Conservation (phyloP, 2,797 vertebrate genomes). For the Choloepus didactylus region DNA sequence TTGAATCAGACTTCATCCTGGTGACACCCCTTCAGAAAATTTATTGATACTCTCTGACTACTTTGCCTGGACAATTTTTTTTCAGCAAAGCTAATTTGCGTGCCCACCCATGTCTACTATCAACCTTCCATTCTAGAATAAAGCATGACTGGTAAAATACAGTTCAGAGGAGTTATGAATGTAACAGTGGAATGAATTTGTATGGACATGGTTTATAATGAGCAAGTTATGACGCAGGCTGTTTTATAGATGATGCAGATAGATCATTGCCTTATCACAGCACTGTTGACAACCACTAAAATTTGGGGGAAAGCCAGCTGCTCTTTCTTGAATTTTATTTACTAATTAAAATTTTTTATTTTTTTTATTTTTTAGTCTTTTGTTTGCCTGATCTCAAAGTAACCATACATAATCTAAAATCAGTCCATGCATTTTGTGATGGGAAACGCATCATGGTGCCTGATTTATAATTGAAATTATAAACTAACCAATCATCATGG, state of each 20-base stretch:
- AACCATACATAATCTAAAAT: constrained; percentile 57
- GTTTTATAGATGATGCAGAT: rapidly evolving
- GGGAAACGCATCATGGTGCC: constrained; percentile 51
- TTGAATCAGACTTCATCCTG: no score
- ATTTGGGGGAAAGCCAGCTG: constrained; percentile 54
- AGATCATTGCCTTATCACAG: background rate
- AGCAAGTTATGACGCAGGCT: background rate
- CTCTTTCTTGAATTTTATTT: constrained; percentile 55
- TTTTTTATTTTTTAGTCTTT: constrained; percentile 18
- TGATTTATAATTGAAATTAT: constrained; percentile 78
- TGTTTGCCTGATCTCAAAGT: constrained; percentile 71
- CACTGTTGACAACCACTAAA: background rate
- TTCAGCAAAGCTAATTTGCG: constrained; percentile 17
- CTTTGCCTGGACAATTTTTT: background rate
- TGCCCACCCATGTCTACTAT: background rate
- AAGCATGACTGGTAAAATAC: background rate
- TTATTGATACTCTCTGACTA: background rate
- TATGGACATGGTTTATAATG: background rate
- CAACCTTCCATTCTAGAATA: background rate
- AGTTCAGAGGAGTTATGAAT: background rate
- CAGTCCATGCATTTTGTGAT: constrained; percentile 76
- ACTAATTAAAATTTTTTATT: constrained; percentile 50
- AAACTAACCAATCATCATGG: constrained; percentile 51
- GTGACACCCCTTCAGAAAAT: background rate
- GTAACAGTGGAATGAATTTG: background rate